Percentiles rank a stretch among this genome's conserved stretches.
phyloP scores from a whole-genome alignment of 2,113 vertebrate genomes.

The Collichthys lucidus region DNA sequence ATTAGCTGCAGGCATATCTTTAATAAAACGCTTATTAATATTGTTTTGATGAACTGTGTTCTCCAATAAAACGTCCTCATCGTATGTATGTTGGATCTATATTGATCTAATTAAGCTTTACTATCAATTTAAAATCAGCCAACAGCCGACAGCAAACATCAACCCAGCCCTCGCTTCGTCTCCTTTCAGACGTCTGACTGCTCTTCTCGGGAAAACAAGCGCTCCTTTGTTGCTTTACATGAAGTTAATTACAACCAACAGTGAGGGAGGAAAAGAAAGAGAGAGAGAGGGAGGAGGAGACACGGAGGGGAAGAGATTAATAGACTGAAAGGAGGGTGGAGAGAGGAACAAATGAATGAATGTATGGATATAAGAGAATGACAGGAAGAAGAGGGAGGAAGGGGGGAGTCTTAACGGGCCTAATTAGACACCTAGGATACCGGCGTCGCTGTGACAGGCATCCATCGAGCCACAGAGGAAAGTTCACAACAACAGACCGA shows the following conservation, averaged over 20 bases:
- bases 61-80: background rate
- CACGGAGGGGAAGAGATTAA: constrained; percentile 57
- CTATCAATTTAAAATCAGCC: constrained; percentile 2
- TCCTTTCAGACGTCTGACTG: constrained; percentile 6
- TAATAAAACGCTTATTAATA: no score
- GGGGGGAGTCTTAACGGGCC: constrained; percentile 77
- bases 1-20: no score
- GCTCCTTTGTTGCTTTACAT: constrained; percentile 62
- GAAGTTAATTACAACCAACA: constrained; percentile 70
- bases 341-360: constrained; percentile 40
- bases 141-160: constrained; percentile 54
- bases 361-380: constrained; percentile 44
- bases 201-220: constrained; percentile 56
- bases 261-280: constrained; percentile 62
- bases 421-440: constrained; percentile 89
- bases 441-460: constrained; percentile 86
- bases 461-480: constrained; percentile 83
- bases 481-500: constrained; percentile 84
- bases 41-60: no score
- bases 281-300: constrained; percentile 70
- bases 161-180: background rate
- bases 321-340: constrained; percentile 41
- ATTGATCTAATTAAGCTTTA: constrained; percentile 11
- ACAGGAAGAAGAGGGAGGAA: constrained; percentile 35
- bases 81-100: background rate